Percentiles rank a stretch among this genome's conserved stretches.
Conservation (phyloP, 37 sponge, comb jelly and placozoan genomes). For the Hexactinellida sp. region DNA sequence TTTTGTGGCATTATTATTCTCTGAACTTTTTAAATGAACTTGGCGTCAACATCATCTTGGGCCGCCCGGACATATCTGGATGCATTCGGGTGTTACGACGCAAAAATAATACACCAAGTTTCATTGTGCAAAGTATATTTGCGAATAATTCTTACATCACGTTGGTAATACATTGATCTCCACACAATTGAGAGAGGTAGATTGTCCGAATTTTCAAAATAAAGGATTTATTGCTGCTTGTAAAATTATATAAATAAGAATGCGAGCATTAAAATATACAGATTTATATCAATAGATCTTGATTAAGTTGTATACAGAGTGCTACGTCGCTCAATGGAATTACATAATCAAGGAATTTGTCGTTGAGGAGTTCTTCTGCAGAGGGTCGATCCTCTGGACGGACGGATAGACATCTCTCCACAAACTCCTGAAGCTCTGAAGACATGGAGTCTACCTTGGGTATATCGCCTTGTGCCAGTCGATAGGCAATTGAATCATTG, state of each 20-base stretch:
- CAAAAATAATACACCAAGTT: too few species aligned
- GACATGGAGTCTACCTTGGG: background rate
- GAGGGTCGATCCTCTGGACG: background rate
- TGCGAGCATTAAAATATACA: background rate
- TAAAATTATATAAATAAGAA: background rate
- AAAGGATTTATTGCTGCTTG: background rate
- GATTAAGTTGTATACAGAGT: background rate
- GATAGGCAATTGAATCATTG: background rate
- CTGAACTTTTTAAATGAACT: too few species aligned
- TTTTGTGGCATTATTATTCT: too few species aligned
- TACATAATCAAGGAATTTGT: background rate
- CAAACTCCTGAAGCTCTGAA: background rate
- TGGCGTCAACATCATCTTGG: too few species aligned
- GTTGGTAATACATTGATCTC: too few species aligned
- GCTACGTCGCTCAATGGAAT: background rate
- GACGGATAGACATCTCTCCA: background rate
- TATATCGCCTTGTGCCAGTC: background rate
- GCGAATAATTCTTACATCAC: too few species aligned
- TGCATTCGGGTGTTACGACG: too few species aligned
- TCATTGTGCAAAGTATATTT: too few species aligned
- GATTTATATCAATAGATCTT: background rate
- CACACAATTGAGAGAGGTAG: too few species aligned
- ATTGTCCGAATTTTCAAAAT: too few species aligned
- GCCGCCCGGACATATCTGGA: too few species aligned
- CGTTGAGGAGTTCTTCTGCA: slow-evolving; percentile 2